Evolutionary conservation across 2,888 invertebrate species (phyloP).

Genomic region (Brachyptera putata): DNA sequence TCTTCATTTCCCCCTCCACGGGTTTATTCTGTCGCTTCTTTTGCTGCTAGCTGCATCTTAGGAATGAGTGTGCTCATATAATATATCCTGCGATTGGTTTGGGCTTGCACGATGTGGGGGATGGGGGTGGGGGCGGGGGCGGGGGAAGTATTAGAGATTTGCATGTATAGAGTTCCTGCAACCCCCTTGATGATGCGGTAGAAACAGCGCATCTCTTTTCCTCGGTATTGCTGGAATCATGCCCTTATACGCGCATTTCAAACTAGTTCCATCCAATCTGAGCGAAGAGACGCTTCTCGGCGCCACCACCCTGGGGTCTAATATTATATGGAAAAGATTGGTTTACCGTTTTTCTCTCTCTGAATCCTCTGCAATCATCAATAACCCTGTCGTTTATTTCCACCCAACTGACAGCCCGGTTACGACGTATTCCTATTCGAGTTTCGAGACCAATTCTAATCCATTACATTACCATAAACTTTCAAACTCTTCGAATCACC

Average conservation of each 20-base stretch:
- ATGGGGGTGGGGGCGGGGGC: neutral
- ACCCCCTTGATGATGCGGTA: constrained; percentile 27
- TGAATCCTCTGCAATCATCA: constrained; percentile 28
- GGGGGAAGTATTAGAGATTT: constrained; percentile 3
- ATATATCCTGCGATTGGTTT: constrained; percentile 26
- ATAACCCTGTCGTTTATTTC: constrained; percentile 23
- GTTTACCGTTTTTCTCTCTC: constrained; percentile 25
- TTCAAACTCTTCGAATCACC: constrained; percentile 13
- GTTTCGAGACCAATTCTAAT: constrained; percentile 18
- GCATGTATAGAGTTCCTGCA: constrained; percentile 13
- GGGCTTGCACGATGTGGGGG: neutral
- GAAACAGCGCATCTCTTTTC: constrained; percentile 6
- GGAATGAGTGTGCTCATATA: constrained; percentile 21
- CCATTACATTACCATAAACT: constrained; percentile 23
- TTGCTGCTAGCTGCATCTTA: neutral
- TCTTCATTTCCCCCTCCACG: neutral
- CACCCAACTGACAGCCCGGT: neutral
- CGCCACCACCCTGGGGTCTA: constrained; percentile 23
- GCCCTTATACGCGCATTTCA: constrained; percentile 11
- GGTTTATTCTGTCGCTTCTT: neutral
- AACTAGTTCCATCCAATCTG: constrained; percentile 30
- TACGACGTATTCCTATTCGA: constrained; percentile 7
- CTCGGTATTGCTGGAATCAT: constrained; percentile 5
- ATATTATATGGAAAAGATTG: constrained; percentile 29
- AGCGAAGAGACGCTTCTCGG: constrained; percentile 13